These are phyloP conservation scores for Danio choprae DNA, from an alignment of 2,797 vertebrate species.

Conservation along the genomic window DNA sequence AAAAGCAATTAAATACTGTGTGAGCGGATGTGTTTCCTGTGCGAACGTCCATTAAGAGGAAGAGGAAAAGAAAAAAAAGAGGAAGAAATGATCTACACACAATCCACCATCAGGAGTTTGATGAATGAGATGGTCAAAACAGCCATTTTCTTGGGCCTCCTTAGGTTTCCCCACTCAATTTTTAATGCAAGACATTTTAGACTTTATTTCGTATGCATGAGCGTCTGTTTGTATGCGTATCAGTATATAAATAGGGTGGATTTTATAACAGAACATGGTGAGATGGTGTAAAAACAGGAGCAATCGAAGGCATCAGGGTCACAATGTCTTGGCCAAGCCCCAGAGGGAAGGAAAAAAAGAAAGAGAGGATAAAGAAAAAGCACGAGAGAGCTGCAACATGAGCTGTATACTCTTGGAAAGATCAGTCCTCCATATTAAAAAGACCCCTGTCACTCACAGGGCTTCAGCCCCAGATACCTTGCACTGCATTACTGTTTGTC, in stretches of 20 bases:
- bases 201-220: conserved; percentile 25
- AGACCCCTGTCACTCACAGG: conserved; percentile 55
- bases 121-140: conserved; percentile 79
- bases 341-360: conserved; percentile 38
- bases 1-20: conserved; percentile 7
- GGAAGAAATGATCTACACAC: conserved; percentile 69
- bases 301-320: conserved; percentile 49
- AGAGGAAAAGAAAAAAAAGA: conserved; percentile 22
- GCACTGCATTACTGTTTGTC: conserved; percentile 58
- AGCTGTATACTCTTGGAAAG: conserved; percentile 38
- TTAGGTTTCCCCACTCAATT: conserved; percentile 59
- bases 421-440: conserved; percentile 58
- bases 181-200: conserved; percentile 61
- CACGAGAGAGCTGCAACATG: conserved; percentile 28
- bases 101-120: conserved; percentile 68
- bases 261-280: conserved; percentile 51
- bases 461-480: conserved; percentile 58
- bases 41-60: background rate
- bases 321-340: conserved; percentile 35
- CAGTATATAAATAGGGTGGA: conserved; percentile 13
- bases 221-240: conserved; percentile 30
- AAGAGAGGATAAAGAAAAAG: conserved; percentile 39
- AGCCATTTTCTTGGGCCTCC: conserved; percentile 70
- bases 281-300: conserved; percentile 36
- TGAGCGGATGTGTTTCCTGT: conserved; percentile 2